Evolutionary conservation across 2,113 vertebrate genomes (phyloP).

Genomic region (Phylloscopus trochilus): DNA sequence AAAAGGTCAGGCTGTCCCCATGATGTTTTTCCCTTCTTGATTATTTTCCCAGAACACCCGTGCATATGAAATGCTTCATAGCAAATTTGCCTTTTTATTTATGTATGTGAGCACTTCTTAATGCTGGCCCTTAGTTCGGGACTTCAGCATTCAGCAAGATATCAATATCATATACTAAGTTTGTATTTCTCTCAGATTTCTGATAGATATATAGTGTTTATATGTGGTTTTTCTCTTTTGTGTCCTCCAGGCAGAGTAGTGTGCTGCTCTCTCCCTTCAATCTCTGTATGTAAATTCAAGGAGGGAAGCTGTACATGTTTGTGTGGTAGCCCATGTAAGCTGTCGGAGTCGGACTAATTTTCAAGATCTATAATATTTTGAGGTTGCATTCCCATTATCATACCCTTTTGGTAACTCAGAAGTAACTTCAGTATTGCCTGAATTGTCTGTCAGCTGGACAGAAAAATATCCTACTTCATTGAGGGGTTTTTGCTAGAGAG

Average conservation of each 20-base stretch:
- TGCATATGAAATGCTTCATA: neutral
- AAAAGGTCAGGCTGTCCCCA: neutral
- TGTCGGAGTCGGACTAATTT: neutral
- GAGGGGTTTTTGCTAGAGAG: neutral
- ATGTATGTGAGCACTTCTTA: neutral
- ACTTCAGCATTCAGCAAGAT: neutral
- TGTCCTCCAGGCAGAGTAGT: neutral
- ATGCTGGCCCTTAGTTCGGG: neutral
- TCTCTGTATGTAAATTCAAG: neutral
- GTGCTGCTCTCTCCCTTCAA: neutral
- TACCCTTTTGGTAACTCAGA: accelerated
- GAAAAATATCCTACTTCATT: neutral
- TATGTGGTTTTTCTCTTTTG: neutral
- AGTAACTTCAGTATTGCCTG: neutral
- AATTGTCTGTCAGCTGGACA: neutral
- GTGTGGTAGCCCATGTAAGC: neutral
- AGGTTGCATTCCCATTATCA: neutral
- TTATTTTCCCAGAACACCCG: neutral
- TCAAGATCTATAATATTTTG: neutral
- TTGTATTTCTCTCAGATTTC: neutral
- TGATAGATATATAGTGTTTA: neutral
- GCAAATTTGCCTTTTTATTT: neutral
- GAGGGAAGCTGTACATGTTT: neutral
- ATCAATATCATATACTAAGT: neutral
- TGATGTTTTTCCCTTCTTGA: neutral